Evolutionary conservation across 2,113 vertebrate genomes (phyloP), one percentile per base, ranked within the genome.

Genomic region (Malaclemys terrapin): DNA sequence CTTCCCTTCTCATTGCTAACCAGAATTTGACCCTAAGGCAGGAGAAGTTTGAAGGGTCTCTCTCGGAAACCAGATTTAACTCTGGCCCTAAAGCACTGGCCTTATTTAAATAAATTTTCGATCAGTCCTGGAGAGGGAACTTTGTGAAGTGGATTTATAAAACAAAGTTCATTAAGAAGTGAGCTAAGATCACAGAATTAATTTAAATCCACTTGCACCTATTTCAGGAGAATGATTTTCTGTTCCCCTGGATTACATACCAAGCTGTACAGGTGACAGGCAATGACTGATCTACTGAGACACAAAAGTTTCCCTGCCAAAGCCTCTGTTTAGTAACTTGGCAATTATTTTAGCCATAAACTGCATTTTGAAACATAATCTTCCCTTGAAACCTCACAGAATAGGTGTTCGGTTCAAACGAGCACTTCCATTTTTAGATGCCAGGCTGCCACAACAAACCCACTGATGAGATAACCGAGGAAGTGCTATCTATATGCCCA

Each of bases 201-300:
- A 97, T 96, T 98, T 96, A 96, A 95, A 91, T 72, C 93, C 93
- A 92, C 69, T 14, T 95, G 89, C 90, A 96, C 88, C 90, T 94
- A 85, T 96, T 98, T 97, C 98, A 98, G 96, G 94, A 95, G 96
- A 98, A 98, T 96, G 96, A 98, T 98, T 98, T 98, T 96, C 98
- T 97, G 97, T 93, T 97, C 94, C 80, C 85, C 85, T 95, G 91
- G 84, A 96, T 97, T 96, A 97, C 82, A 96, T 97, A 86, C 83
- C 6, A 45, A 95, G 93, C 90, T 93, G 91, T 4, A 78, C 87
- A 94, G 94, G 85, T 87, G 91, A 97, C 97, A 98, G 96, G 97
- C 38, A 97, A 97, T 94, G 96, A 97, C 94, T 95, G 94, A 93
- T 85, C 96, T 93, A 96, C 92, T 92, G 88, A 94, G 87, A 82